Conservation (phyloP, 2,113 vertebrate species). For the Motacilla tschutschensis region DNA sequence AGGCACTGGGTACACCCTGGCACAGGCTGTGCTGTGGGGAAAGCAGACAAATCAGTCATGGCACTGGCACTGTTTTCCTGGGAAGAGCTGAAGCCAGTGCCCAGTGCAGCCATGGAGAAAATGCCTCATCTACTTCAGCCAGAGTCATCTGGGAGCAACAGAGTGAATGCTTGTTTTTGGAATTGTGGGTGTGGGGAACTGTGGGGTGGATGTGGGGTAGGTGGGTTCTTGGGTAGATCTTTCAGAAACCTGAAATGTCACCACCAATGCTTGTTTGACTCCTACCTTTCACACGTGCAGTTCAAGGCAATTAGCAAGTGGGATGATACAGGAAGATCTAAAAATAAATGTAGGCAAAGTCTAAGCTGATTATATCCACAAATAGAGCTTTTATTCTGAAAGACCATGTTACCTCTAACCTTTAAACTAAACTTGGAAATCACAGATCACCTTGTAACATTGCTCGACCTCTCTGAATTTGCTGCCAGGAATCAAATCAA, state of each 20-base stretch:
- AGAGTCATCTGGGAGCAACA: accelerated
- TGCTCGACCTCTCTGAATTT: neutral
- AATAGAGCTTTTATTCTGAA: neutral
- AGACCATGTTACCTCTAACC: neutral
- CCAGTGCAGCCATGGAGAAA: neutral
- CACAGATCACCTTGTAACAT: neutral
- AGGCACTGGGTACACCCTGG: neutral
- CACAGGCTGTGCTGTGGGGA: neutral
- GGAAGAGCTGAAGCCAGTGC: neutral
- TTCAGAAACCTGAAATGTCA: neutral
- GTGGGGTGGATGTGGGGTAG: neutral
- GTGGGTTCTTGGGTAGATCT: neutral
- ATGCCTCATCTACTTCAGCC: neutral
- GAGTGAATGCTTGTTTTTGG: too few relatives aligned
- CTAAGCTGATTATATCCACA: neutral
- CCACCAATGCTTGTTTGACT: neutral
- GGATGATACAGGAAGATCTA: neutral
- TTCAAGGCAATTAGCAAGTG: neutral
- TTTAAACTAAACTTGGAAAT: neutral
- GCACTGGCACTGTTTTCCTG: neutral
- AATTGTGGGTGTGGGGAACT: neutral
- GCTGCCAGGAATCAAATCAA: constrained; percentile 11
- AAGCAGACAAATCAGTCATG: too few relatives aligned
- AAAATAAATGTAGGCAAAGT: neutral
- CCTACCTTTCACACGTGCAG: accelerated